Base-by-base conservation (phyloP, 2,888 invertebrate genomes). In the Panorpa germanica region DNA sequence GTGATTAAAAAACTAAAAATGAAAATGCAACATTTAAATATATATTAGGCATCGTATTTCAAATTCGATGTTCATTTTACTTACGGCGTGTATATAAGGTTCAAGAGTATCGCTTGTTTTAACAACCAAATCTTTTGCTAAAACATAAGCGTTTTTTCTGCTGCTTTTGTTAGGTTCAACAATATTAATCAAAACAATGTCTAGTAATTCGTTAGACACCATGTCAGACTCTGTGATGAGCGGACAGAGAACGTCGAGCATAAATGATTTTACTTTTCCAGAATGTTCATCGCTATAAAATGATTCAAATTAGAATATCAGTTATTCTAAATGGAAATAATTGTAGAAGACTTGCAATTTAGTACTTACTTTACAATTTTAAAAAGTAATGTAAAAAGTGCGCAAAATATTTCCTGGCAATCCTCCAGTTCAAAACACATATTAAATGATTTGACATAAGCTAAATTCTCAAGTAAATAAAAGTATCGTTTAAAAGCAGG, bases 361-460 rank as follows among this genome's bases (percentile, higher is more conserved):
- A 29, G 24, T 36, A 66, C 77, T 70, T 51, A 88, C 88, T 90
- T 93, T 45, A 95, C 86, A 53, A 93, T 90, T 55, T 76, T 82
- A 52, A 95, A 95, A 71, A 95, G 85, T 31, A 91, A 68, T 33
- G 78, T 74, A 59, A 93, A 95, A 3, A 96, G 65, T 9, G 77
- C 77, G 47, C 86, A 85, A 58, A 95, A 93, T 44, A 96, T 90
- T 53, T 91, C 90, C 53, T 93, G 91, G 44, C 86, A 90, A 57
- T 95, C 93, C 51, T 95, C 95, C 34, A 96, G 59, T 52, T 96
- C 95, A 49, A 95, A 88, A 53, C 93, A 95, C 78, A 96, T 95
- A 55, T 95, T 95, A 56, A 96, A 95, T 0, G 91, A 90, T 55
- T 96, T 96, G 20, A 95, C 93, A 53, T 90, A 93, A 1, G 93